phyloP scores from a whole-genome alignment of 1,140 invertebrate species.

The Camponotus pennsylvanicus region DNA sequence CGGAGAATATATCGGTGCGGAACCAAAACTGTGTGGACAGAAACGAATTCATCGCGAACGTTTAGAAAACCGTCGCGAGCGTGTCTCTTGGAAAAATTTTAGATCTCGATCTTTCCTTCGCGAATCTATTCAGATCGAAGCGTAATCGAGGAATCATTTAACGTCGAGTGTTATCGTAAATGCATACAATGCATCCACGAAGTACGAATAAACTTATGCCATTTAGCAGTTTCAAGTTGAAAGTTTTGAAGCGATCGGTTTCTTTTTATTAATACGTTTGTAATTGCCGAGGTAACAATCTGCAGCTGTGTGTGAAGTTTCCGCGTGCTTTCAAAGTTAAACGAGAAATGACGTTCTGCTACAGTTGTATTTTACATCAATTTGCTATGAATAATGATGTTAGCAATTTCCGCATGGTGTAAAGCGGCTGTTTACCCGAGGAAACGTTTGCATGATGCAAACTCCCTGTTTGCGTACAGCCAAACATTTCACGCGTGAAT shows the following conservation, averaged over 20 bases:
- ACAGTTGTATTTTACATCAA: conserved; percentile 62
- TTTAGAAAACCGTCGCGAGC: neutral
- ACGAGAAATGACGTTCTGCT: conserved; percentile 55
- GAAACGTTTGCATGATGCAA: conserved; percentile 62
- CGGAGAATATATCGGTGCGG: conserved; percentile 34
- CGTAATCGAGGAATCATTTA: neutral
- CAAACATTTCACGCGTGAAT: conserved; percentile 60
- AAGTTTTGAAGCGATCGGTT: neutral
- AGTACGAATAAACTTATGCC: neutral
- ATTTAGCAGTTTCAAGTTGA: neutral
- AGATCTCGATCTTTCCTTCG: neutral
- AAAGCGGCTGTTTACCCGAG: conserved; percentile 61
- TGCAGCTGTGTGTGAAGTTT: conserved; percentile 33
- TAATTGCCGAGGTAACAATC: conserved; percentile 53
- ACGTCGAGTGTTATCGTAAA: neutral
- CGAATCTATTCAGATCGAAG: neutral
- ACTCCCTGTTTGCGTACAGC: conserved; percentile 60
- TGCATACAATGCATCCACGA: neutral
- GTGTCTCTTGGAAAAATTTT: neutral
- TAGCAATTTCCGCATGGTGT: conserved; percentile 58
- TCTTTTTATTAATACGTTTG: conserved; percentile 22
- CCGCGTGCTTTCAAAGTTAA: conserved; percentile 48
- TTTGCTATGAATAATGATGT: conserved; percentile 63
- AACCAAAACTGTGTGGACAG: conserved; percentile 1
- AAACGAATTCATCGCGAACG: conserved; percentile 14